Evolutionary conservation across 2,113 vertebrate genomes (phyloP).

Genomic region (Pseudorectes ferrugineus): DNA sequence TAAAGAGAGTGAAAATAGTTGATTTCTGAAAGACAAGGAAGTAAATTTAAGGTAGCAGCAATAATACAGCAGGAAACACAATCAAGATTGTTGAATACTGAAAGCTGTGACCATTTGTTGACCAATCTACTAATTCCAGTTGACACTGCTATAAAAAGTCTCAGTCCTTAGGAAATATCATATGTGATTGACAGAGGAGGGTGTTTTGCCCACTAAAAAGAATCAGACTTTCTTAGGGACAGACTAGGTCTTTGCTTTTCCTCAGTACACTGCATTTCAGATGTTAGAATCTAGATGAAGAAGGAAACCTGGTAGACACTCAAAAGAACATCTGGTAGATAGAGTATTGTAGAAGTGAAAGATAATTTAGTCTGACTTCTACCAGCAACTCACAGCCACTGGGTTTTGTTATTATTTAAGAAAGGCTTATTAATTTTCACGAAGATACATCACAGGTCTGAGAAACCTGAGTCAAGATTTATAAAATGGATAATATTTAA

Average conservation of each 20-base stretch:
- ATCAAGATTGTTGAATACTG: not conserved
- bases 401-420: constrained; percentile 2
- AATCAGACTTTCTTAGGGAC: not conserved
- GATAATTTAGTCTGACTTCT: constrained; percentile 32
- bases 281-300: not conserved
- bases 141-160: not conserved
- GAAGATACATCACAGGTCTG: not conserved
- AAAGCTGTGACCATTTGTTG: not conserved
- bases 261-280: not conserved
- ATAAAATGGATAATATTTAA: not conserved
- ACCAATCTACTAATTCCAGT: not conserved
- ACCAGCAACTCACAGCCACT: not conserved
- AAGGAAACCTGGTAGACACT: not conserved
- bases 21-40: not conserved
- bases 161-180: not conserved
- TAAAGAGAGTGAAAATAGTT: not conserved
- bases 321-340: not conserved
- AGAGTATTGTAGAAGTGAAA: constrained; percentile 5
- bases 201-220: not conserved
- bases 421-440: not conserved
- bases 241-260: not conserved
- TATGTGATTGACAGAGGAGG: not conserved
- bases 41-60: not conserved
- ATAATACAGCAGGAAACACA: not conserved
- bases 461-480: not conserved